phyloP scores from a whole-genome alignment of 2,113 vertebrate genomes.

The Ibidorhyncha struthersii region DNA sequence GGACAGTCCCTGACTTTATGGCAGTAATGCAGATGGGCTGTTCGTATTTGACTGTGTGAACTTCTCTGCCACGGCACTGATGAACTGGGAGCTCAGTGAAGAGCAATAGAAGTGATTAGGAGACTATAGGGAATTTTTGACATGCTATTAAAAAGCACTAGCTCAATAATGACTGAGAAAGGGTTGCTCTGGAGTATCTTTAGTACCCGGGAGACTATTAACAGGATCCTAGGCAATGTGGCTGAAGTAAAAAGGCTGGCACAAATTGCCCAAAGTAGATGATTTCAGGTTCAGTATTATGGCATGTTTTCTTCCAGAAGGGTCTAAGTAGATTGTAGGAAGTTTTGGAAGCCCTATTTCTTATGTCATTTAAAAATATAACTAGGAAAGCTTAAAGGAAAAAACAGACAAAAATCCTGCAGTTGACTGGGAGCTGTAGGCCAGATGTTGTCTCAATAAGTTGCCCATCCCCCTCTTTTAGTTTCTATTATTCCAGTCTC shows the following conservation, averaged over 20 bases:
- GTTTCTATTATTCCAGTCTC: not conserved
- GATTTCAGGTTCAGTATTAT: not conserved
- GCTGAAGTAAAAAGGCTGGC: not conserved
- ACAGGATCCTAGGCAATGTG: not conserved
- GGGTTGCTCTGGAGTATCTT: not conserved
- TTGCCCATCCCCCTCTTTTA: not conserved
- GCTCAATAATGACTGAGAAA: not conserved
- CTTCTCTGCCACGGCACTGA: not conserved
- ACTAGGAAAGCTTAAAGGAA: not conserved
- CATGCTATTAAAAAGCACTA: not conserved
- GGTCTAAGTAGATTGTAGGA: not conserved
- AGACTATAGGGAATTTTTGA: not conserved
- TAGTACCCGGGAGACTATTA: not conserved
- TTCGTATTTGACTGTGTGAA: not conserved
- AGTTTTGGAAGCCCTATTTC: not conserved
- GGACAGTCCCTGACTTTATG: not conserved
- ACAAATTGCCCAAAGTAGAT: not conserved
- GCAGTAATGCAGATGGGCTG: not conserved
- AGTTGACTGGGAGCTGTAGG: not conserved
- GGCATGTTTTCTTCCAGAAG: not conserved
- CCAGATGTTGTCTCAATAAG: not conserved
- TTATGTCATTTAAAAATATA: not conserved
- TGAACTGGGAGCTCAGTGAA: not conserved
- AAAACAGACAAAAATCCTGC: not conserved
- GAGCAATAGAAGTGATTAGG: not conserved